Evolutionary conservation across 2,113 vertebrate species (phyloP).

Genomic region (Chloroceryle aenea): DNA sequence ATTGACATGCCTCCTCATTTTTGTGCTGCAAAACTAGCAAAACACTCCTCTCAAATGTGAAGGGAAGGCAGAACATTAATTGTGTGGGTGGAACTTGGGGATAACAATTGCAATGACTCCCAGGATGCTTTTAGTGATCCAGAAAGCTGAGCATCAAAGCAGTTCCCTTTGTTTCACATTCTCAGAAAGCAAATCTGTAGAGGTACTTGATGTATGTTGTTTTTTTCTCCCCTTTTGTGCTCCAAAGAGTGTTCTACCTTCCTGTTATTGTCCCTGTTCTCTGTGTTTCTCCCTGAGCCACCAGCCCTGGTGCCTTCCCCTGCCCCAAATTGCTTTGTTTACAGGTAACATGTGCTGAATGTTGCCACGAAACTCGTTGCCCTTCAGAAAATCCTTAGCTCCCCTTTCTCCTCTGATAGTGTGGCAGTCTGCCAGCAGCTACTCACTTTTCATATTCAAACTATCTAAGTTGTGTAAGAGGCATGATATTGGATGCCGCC

Average conservation of each 20-base stretch:
- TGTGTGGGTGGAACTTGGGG: neutral
- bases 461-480: neutral
- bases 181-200: neutral
- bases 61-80: neutral
- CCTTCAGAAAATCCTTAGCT: neutral
- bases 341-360: neutral
- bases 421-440: neutral
- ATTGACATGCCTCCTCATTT: neutral
- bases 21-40: neutral
- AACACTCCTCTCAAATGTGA: neutral
- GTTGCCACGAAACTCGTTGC: neutral
- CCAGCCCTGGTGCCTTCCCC: neutral
- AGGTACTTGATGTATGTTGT: neutral
- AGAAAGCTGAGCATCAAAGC: constrained; percentile 9
- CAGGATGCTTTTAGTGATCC: neutral
- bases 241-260: neutral
- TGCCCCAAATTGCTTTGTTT: neutral
- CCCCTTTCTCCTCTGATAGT: neutral
- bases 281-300: neutral
- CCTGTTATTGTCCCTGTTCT: neutral
- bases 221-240: neutral
- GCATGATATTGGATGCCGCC: neutral
- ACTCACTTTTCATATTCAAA: neutral
- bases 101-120: neutral
- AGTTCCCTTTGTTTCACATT: neutral